These are phyloP conservation scores for Penelope pileata DNA, from an alignment of 2,113 vertebrate genomes.

Conservation along the genomic window DNA sequence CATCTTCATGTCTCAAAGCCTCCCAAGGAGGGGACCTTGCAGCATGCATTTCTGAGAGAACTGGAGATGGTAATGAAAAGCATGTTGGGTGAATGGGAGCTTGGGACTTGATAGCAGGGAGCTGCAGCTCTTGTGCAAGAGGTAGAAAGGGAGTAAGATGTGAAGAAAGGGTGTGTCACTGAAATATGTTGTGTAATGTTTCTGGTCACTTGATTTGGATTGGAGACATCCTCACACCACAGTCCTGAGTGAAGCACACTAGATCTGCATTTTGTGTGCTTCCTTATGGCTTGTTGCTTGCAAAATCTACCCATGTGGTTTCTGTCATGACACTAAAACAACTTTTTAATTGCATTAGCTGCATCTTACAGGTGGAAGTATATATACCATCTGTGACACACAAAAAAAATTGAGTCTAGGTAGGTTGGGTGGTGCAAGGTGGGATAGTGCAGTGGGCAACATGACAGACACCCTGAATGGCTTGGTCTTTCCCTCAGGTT, in stretches of 20 bases:
- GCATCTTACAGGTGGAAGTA: neutral
- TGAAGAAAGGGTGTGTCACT: neutral
- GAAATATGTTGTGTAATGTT: neutral
- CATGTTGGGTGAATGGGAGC: neutral
- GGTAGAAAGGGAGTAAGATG: neutral
- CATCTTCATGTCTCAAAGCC: slow-evolving; percentile 97
- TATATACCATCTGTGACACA: neutral
- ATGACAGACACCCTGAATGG: neutral
- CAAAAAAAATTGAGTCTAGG: neutral
- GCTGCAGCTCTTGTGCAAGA: neutral
- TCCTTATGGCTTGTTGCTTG: neutral
- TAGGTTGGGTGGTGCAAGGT: neutral
- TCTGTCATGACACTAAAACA: neutral
- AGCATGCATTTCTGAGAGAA: slow-evolving; percentile 88
- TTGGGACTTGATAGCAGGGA: neutral
- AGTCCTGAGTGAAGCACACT: neutral
- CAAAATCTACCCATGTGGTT: neutral
- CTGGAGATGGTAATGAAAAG: slow-evolving; percentile 84
- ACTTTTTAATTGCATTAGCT: neutral
- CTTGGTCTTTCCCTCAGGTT: slow-evolving; percentile 76
- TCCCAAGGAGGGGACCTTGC: slow-evolving; percentile 92
- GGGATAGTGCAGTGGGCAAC: neutral
- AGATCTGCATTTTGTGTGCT: neutral
- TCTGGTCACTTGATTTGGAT: neutral
- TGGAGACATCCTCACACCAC: neutral